phyloP scores from a whole-genome alignment of 2,797 vertebrate genomes.

The Manis pentadactyla region DNA sequence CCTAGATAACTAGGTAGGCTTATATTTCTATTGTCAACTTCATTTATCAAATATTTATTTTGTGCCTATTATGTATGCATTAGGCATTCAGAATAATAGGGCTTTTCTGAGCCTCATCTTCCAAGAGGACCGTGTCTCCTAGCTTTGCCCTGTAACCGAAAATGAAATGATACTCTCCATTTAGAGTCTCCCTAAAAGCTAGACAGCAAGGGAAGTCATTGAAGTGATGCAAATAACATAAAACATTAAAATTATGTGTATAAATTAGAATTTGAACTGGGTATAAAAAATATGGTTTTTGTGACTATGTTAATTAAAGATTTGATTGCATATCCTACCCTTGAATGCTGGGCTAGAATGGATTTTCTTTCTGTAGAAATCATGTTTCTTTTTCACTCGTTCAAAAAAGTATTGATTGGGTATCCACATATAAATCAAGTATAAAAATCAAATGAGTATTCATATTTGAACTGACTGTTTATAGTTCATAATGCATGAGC shows the following conservation, averaged over 20 bases:
- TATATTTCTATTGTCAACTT: background rate
- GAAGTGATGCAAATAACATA: background rate
- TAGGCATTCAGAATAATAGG: background rate
- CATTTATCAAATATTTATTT: background rate
- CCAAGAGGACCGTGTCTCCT: background rate
- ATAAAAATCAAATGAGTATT: too few species aligned
- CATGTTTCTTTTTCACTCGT: background rate
- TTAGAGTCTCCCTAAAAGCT: background rate
- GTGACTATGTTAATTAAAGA: background rate
- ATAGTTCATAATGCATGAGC: too few species aligned
- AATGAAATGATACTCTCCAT: background rate
- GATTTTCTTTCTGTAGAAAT: background rate
- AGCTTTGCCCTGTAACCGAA: accelerated
- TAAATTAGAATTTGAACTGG: background rate
- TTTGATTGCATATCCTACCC: background rate
- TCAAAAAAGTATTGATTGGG: background rate
- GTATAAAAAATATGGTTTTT: background rate
- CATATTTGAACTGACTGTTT: too few species aligned
- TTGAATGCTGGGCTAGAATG: background rate
- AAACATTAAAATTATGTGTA: background rate
- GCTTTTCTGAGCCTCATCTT: background rate
- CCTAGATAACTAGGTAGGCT: background rate
- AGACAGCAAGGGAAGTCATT: background rate
- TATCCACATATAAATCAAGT: too few species aligned
- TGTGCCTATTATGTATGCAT: background rate